Conservation (phyloP, 35 echinoderm and acorn worm species). For the Ophiothrix spiculata region DNA sequence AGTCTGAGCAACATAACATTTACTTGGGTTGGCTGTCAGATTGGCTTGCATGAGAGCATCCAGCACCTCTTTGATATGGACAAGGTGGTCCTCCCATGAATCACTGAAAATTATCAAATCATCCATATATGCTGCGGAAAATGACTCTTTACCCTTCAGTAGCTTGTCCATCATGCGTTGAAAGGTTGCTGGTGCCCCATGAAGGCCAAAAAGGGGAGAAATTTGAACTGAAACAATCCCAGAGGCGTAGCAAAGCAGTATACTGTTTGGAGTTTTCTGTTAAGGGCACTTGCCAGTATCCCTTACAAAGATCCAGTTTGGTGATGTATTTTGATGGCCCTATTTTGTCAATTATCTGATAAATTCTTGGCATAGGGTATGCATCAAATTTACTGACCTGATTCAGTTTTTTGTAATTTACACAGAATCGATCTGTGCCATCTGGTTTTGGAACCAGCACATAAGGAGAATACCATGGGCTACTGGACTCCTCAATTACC, state of each 20-base stretch:
- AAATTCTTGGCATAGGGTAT: slow-evolving; percentile 58
- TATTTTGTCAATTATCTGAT: slow-evolving; percentile 39
- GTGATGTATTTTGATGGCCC: slow-evolving; percentile 18
- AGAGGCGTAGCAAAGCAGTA: slow-evolving; percentile 36
- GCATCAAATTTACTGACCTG: slow-evolving; percentile 56
- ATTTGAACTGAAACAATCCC: background rate
- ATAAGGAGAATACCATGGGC: slow-evolving; percentile 34
- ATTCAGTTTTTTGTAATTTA: slow-evolving; percentile 33
- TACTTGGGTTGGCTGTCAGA: slow-evolving; percentile 37
- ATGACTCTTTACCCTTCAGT: slow-evolving; percentile 14
- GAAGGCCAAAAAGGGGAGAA: slow-evolving; percentile 30
- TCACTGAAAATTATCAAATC: slow-evolving; percentile 46
- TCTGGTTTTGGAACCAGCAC: slow-evolving; percentile 49
- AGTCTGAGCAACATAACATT: slow-evolving; percentile 31
- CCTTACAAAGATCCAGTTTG: slow-evolving; percentile 39
- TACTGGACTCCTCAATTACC: slow-evolving; percentile 28
- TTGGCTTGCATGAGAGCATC: slow-evolving; percentile 20
- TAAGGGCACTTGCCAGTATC: slow-evolving; percentile 36
- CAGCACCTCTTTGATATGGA: background rate
- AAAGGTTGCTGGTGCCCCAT: slow-evolving; percentile 45
- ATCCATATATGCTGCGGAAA: slow-evolving; percentile 1
- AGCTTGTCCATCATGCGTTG: slow-evolving; percentile 39
- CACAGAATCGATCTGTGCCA: slow-evolving; percentile 22
- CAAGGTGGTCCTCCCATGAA: slow-evolving; percentile 30
- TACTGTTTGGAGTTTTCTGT: background rate